Evolutionary conservation across 2,888 invertebrate species (phyloP).

Genomic region (Volucella zonaria): DNA sequence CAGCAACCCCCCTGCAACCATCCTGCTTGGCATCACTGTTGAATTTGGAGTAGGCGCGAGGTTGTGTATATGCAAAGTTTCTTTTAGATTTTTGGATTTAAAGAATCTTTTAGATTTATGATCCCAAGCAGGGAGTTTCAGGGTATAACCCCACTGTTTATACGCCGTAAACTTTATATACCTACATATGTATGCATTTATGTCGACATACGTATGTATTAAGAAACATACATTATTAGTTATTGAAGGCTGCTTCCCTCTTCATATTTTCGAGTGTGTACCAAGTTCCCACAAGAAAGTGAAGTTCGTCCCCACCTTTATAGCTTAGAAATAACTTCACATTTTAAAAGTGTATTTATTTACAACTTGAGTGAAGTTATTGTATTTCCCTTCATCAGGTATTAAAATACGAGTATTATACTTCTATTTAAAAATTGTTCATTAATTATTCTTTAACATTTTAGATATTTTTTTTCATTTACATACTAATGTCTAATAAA

Average conservation of each 20-base stretch:
- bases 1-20: too few relatives aligned
- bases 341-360: constrained; percentile 27
- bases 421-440: not conserved
- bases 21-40: too few relatives aligned
- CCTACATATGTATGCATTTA: too few relatives aligned
- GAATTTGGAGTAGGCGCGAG: too few relatives aligned
- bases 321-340: constrained; percentile 16
- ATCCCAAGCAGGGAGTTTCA: too few relatives aligned
- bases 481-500: constrained; percentile 35
- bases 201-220: too few relatives aligned
- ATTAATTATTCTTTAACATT: constrained; percentile 36
- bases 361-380: constrained; percentile 25
- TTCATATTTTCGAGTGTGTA: not conserved
- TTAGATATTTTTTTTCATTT: constrained; percentile 47
- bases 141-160: too few relatives aligned
- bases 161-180: too few relatives aligned
- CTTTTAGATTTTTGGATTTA: too few relatives aligned
- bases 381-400: not conserved
- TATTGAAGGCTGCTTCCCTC: not conserved
- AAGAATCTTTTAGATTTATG: too few relatives aligned
- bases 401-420: not conserved
- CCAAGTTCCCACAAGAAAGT: constrained; percentile 2
- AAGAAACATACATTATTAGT: not conserved
- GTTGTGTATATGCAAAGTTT: too few relatives aligned
- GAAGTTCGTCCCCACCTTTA: constrained; percentile 1